Evolutionary conservation across 2,113 vertebrate genomes (phyloP).

Genomic region (Naja naja): DNA sequence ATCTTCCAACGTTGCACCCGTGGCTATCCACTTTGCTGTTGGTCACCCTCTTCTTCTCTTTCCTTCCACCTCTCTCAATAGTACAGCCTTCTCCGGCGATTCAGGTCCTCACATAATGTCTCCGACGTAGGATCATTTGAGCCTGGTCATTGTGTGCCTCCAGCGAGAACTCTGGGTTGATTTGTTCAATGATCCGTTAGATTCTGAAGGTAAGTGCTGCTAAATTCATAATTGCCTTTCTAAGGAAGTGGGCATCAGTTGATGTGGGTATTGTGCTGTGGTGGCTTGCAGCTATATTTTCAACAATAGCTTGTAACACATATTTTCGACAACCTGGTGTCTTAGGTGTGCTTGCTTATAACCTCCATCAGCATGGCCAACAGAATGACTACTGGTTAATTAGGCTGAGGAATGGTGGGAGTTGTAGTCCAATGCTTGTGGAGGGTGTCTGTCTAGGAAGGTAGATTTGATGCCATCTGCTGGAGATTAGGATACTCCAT

Average conservation of each 20-base stretch:
- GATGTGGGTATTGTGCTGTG: neutral
- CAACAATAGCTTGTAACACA: neutral
- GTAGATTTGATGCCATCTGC: neutral
- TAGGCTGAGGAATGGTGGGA: neutral
- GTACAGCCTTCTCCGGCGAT: neutral
- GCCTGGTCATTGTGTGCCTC: neutral
- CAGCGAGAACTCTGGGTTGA: neutral
- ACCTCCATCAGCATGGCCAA: neutral
- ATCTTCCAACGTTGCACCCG: neutral
- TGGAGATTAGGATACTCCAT: neutral
- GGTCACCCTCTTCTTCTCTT: neutral
- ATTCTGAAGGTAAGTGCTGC: neutral
- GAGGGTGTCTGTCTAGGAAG: neutral
- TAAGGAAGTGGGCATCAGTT: neutral
- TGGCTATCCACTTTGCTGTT: neutral
- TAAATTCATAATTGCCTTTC: neutral
- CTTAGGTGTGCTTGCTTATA: neutral
- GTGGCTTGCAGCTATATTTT: neutral
- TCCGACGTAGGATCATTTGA: neutral
- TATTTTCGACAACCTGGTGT: neutral
- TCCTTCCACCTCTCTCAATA: neutral
- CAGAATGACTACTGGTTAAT: neutral
- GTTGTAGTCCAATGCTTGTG: neutral
- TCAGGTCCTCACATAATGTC: neutral
- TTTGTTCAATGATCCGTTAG: neutral